phyloP scores from a whole-genome alignment of 2,797 vertebrate species.

The Rhincodon typus region DNA sequence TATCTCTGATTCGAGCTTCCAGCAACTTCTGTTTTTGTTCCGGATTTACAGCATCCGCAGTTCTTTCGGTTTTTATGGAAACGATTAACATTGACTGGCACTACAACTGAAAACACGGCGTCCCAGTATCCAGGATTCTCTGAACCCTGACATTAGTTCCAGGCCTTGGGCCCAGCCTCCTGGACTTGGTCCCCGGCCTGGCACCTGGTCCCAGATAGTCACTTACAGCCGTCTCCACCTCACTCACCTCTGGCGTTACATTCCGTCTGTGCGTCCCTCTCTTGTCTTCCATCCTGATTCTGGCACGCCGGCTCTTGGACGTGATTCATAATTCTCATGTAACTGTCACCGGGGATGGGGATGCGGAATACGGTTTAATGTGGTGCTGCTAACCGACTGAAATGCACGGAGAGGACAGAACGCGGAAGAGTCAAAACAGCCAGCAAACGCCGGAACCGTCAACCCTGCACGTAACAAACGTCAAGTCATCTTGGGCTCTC shows the following conservation, averaged over 20 bases:
- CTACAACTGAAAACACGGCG: not conserved
- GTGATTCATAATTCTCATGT: not conserved
- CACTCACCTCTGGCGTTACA: slow-evolving; percentile 11
- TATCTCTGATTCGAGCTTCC: too few relatives aligned
- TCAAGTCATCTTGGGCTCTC: not conserved
- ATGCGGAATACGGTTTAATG: too few relatives aligned
- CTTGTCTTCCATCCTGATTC: not conserved
- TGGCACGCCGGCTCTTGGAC: too few relatives aligned
- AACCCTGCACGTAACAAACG: not conserved
- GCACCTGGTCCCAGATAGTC: not conserved
- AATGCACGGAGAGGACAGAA: too few relatives aligned
- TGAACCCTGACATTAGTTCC: too few relatives aligned
- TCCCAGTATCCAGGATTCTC: not conserved
- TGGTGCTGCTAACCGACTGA: not conserved
- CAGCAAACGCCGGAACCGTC: not conserved
- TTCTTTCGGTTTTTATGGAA: not conserved
- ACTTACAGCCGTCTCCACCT: not conserved
- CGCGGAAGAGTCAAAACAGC: not conserved
- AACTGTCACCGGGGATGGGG: not conserved
- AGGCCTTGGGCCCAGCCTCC: too few relatives aligned
- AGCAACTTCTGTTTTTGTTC: too few relatives aligned
- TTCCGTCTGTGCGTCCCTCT: not conserved
- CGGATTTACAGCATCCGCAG: too few relatives aligned
- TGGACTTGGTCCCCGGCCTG: not conserved
- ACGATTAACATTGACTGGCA: not conserved